Conservation (phyloP, 1,140 invertebrate species). For the Bombus soroeensis region DNA sequence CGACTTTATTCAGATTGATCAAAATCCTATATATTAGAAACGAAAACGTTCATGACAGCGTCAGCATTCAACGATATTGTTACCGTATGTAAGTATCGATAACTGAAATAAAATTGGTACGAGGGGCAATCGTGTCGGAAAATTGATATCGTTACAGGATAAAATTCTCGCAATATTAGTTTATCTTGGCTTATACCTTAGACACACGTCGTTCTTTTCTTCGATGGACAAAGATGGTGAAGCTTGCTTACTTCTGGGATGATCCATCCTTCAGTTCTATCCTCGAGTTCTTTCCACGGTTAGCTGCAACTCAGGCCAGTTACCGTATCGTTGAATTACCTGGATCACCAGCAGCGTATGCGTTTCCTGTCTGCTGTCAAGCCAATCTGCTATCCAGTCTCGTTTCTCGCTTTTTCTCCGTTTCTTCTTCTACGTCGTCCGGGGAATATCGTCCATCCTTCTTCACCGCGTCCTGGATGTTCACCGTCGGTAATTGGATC, state of each 20-base stretch:
- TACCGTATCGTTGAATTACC: slow-evolving; percentile 43
- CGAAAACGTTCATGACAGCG: background rate
- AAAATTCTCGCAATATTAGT: background rate
- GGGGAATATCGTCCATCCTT: slow-evolving; percentile 12
- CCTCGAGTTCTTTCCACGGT: background rate
- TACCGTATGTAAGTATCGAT: slow-evolving; percentile 33
- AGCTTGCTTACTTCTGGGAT: background rate
- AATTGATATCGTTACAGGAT: slow-evolving; percentile 31
- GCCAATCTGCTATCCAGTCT: slow-evolving; percentile 36
- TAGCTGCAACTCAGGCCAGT: background rate
- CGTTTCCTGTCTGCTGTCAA: slow-evolving; percentile 36
- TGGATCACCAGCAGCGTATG: slow-evolving; percentile 39
- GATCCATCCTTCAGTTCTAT: background rate
- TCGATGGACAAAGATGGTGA: background rate
- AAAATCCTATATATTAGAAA: background rate
- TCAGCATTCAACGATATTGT: slow-evolving; percentile 10
- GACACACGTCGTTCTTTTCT: background rate
- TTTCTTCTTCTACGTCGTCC: slow-evolving; percentile 21
- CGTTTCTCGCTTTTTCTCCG: slow-evolving; percentile 23
- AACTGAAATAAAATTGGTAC: slow-evolving; percentile 22
- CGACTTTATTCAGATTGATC: background rate
- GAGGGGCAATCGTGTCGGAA: background rate
- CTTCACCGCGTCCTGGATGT: slow-evolving; percentile 14
- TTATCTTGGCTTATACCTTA: background rate
- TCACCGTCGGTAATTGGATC: slow-evolving; percentile 45